Base-by-base conservation (phyloP, 2,888 invertebrate species). In the Drosophila mulleri region DNA sequence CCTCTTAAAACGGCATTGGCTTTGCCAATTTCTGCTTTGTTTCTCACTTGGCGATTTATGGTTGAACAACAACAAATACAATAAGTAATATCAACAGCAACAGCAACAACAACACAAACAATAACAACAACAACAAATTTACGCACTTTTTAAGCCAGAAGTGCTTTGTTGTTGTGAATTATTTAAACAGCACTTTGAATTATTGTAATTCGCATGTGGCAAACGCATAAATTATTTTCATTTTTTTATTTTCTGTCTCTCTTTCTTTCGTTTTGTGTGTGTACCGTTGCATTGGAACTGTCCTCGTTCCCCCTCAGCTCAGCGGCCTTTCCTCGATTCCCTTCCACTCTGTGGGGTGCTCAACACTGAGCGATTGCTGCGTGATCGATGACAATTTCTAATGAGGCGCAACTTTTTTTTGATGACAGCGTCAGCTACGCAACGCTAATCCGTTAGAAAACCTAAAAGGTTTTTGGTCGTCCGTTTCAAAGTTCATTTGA, bases 11-110 rank as follows among this genome's bases (percentile, higher is more conserved):
- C 78, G 78, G 75, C 78, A 76, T 79, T 75, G 77, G 85, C 75
- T 71, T 77, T 74, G 83, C 82, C 80, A 90, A 89, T 90, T 89
- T 85, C 67, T 80, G 75, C 78, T 69, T 80, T 83, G 84, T 76
- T 71, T 76, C 73, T 58, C 72, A 71, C 80, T 82, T 69, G 62
- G 52, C 70, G 70, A 75, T 78, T 85, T 83, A 84, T 84, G 83
- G 66, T 70, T 32, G 39, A 60, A 50, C 67, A 74, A 50, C 67
- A 74, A 63, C 67, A 67, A 54, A 26, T 18, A 54, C 54, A 53
- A 58, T 61, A 68, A 56, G 26, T 54, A 64, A 60, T 61, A 67
- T 14, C 23, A 64, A 54, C 29, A 62, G 14, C 32, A 63, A 42
- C 26, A 59, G 53, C 20, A 42, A 54, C 48, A 63, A 42, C 20